A percentile compares a stretch with the other conserved stretches of the same genome.
Conservation (phyloP, 2,888 invertebrate genomes). For the Cheilosia impressa region DNA sequence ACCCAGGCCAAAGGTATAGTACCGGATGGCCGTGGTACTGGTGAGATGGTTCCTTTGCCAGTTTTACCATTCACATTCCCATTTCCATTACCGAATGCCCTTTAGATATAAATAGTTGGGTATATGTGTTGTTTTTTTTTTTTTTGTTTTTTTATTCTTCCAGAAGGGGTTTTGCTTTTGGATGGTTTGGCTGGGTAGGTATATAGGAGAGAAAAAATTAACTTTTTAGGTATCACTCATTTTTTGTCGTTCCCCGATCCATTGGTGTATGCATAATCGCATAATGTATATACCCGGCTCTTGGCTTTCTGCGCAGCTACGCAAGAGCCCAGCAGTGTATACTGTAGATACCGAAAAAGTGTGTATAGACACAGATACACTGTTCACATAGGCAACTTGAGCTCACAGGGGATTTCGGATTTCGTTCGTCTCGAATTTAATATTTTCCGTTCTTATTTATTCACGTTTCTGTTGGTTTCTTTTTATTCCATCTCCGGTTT, state of each 20-base stretch:
- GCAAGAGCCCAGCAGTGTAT: background rate
- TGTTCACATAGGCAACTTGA: constrained; percentile 27
- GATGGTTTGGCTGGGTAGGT: constrained; percentile 14
- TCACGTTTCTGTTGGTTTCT: constrained; percentile 30
- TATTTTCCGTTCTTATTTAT: constrained; percentile 21
- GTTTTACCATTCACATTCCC: background rate
- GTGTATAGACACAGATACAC: constrained; percentile 20
- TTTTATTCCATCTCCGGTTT: constrained; percentile 42
- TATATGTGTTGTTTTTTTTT: background rate
- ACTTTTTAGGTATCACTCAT: constrained; percentile 37
- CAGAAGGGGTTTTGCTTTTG: constrained; percentile 38
- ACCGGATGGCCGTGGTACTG: constrained; percentile 1
- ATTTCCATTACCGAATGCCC: background rate
- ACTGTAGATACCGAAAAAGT: constrained; percentile 6
- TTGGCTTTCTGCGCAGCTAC: constrained; percentile 52
- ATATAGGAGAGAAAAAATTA: constrained; percentile 29
- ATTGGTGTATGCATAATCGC: constrained; percentile 34
- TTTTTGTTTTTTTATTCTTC: constrained; percentile 3
- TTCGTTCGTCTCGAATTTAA: constrained; percentile 42
- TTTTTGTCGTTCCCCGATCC: constrained; percentile 21
- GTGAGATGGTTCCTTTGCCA: background rate
- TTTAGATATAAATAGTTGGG: background rate
- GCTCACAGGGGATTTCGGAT: constrained; percentile 31
- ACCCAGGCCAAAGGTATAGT: background rate
- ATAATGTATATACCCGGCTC: constrained; percentile 2